Percentiles rank a stretch among this genome's conserved stretches.
Evolutionary conservation across 92 coral and sea anemone species (phyloP).

Genomic region (Zoanthus sociatus): DNA sequence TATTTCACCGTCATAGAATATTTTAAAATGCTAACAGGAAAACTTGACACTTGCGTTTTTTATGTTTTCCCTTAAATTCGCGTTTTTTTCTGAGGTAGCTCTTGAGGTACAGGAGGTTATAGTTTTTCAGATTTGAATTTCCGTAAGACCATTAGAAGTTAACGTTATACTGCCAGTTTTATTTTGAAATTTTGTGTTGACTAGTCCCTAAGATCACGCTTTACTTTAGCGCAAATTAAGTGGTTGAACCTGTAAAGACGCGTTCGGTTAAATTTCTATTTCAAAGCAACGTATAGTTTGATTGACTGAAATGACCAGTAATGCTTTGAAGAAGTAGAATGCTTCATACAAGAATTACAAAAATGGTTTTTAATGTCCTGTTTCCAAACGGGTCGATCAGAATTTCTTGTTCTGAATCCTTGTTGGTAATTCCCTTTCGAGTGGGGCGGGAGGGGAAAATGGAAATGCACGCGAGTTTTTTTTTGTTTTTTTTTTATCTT

Average conservation of each 20-base stretch:
- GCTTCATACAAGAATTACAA: not conserved
- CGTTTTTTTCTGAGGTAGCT: not conserved
- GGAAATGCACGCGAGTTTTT: conserved; percentile 14
- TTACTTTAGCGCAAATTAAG: not conserved
- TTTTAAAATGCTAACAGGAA: not conserved
- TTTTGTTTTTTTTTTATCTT: not conserved
- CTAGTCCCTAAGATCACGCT: not conserved
- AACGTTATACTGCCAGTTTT: not conserved
- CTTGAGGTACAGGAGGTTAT: not conserved
- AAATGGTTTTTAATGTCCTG: conserved; percentile 9
- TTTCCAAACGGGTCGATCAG: conserved; percentile 4
- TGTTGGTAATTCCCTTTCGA: too few relatives aligned
- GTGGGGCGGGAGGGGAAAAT: conserved; percentile 1
- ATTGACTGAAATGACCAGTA: not conserved
- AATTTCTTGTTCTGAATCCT: not conserved
- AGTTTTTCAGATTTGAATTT: not conserved
- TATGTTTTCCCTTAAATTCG: not conserved
- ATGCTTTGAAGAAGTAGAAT: not conserved
- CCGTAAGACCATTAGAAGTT: not conserved
- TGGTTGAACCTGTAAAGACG: not conserved
- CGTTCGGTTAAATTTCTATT: not conserved
- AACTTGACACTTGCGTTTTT: not conserved
- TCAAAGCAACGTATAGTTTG: not conserved
- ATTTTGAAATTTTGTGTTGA: not conserved
- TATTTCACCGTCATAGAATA: not conserved